Base-by-base conservation (phyloP, 2,797 vertebrate genomes). In the Rhynchotus rufescens region DNA sequence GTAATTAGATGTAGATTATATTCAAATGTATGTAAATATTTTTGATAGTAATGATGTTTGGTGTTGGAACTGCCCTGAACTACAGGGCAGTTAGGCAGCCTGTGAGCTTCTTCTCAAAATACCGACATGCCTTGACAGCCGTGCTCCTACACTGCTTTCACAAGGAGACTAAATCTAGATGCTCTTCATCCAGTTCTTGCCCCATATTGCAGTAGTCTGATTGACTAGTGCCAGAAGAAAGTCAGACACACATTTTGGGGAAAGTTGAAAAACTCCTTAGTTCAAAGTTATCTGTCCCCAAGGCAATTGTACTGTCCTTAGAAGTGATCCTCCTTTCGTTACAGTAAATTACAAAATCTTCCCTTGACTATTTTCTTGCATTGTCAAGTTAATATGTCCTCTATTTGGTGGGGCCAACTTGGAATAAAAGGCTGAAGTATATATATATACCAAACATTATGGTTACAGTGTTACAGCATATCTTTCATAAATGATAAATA, bases 211-310 rank as follows among this genome's bases (percentile, higher is more conserved):
- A 5, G 7, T 54, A 84, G 74, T 36, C 9, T 15, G 32, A 89
- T 19, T 87, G 66, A 77, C 56, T 8, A 88, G 47, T n/a, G 34
- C 73, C 57, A 67, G 17, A 20, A 71, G 89, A 93, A 90, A 61
- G 75, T 82, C 88, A 86, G 57, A 86, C 28, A 47, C 7, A n/a
- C 80, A 92, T 89, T 90, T 67, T 90, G 57, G 20, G 20, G 79
- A 38, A 77, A 79, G 12, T 67, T 86, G 84, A 90, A 79, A 36
- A 94, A 45, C 38, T 64, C 26, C 6, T 6, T 36, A 75, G 38
- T 77, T 42, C 49, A 25, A 51, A 67, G n/a, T 59, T 89, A 80
- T 67, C 92, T 93, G 45, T 81, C 66, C 90, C 42, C 40, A 78
- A 90, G 92, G 22, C 25, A 87, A 66, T 64, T 64, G 12, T 64